Base-by-base conservation (phyloP, 2,113 vertebrate species). In the Centropus bengalensis region DNA sequence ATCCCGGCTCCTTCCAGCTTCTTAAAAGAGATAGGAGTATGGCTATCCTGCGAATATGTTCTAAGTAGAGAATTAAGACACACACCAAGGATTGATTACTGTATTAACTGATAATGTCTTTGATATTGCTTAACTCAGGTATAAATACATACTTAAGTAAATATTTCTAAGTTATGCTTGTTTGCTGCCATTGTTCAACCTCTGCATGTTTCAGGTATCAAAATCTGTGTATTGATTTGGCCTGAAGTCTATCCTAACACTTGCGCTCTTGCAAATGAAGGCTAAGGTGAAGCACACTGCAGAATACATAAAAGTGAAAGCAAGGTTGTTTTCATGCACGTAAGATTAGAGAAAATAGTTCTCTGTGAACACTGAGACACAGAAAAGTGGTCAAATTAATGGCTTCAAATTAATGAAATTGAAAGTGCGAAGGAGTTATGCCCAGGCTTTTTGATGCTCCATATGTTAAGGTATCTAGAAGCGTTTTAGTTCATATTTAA, bases 151-250 rank as follows among this genome's bases (percentile, higher is more conserved):
- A 30, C 11, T 52, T 55, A 9, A 21, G 18, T 54, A 51, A 79
- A 32, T 52, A 22, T 49, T 64, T 54, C n/a, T 40, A 10, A 52
- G 30, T 14, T 74, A 17, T 77, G 32, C 18, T 76, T 20, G 4
- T 51, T 64, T 32, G 16, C 23, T 8, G 26, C 12, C 30, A 88
- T 79, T 7, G 8, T 79, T 73, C 45, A 74, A 11, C 27, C 28
- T 74, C 42, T 30, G 16, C 19, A n/a, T 0, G 0, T 70, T 59
- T 66, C 1, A 5, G 19, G 4, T 68, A 40, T 11, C 3, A 1
- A 45, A n/a, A 38, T 47, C 15, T 49, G 4, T 42, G 3, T 36
- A 28, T 58, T 38, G 12, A 7, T 70, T 86, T 1, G 1, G 38
- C 20, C 51, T 60, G 47, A n/a, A 20, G 24, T 3, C 8, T 54